phyloP scores from a whole-genome alignment of 2,888 invertebrate species.

The Dasysyrphus albostriatus region DNA sequence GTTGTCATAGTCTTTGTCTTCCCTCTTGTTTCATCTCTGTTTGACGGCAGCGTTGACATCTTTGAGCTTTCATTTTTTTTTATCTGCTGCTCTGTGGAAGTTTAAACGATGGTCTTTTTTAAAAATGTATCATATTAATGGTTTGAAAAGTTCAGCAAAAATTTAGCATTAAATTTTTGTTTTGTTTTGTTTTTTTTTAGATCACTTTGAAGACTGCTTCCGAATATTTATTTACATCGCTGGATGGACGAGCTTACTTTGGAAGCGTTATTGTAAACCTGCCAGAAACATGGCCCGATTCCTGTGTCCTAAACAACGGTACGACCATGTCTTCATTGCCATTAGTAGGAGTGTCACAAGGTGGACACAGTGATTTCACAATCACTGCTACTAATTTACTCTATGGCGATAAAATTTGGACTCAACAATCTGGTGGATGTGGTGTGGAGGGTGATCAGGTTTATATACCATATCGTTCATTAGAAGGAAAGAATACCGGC shows the following conservation, averaged over 20 bases:
- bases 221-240: slow-evolving; percentile 85
- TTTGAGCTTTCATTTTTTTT: not conserved
- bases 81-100: not conserved
- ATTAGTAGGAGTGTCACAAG: slow-evolving; percentile 83
- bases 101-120: not conserved
- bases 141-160: not conserved
- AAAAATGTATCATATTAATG: not conserved
- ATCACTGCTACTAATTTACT: slow-evolving; percentile 85
- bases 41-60: not conserved
- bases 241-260: slow-evolving; percentile 86
- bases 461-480: slow-evolving; percentile 84
- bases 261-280: slow-evolving; percentile 86
- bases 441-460: slow-evolving; percentile 86
- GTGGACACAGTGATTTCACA: slow-evolving; percentile 85
- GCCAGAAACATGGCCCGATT: slow-evolving; percentile 86
- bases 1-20: not conserved
- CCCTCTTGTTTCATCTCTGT: not conserved
- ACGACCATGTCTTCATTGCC: not conserved
- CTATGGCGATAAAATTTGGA: slow-evolving; percentile 85
- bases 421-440: slow-evolving; percentile 87
- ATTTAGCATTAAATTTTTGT: not conserved
- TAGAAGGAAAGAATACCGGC: slow-evolving; percentile 79
- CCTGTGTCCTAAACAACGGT: slow-evolving; percentile 80
- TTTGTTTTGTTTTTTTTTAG: slow-evolving; percentile 25
- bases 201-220: slow-evolving; percentile 84